phyloP scores from a whole-genome alignment of 2,888 invertebrate genomes.

The Agrochola macilenta region DNA sequence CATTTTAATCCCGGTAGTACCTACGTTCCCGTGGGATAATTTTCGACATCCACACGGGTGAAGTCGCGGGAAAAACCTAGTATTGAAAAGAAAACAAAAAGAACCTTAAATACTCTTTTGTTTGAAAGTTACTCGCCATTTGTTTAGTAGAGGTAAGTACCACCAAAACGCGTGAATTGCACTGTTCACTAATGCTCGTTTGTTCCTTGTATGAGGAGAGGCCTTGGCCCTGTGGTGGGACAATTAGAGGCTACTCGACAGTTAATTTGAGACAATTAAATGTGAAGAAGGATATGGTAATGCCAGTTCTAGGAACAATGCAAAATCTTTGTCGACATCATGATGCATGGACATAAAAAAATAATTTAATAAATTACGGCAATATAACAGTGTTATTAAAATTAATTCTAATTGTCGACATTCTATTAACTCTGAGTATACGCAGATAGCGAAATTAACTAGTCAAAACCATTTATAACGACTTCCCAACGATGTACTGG shows the following conservation, averaged over 20 bases:
- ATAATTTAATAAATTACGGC: slow-evolving; percentile 14
- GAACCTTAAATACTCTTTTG: neutral
- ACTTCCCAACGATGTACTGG: too few species aligned
- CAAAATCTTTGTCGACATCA: neutral
- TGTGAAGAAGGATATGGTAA: neutral
- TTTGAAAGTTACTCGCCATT: too few species aligned
- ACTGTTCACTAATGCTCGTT: neutral
- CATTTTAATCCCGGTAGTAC: too few species aligned
- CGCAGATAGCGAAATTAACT: neutral
- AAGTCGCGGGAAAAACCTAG: too few species aligned
- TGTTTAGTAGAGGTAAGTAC: neutral
- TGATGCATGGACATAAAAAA: neutral
- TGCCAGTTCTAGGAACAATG: neutral
- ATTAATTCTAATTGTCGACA: neutral
- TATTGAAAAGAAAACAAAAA: too few species aligned
- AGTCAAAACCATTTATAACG: too few species aligned
- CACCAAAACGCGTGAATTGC: too few species aligned
- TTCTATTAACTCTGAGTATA: neutral
- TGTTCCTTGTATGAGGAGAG: neutral
- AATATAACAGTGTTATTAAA: slow-evolving; percentile 14
- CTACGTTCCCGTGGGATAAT: too few species aligned
- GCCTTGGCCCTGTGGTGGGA: neutral
- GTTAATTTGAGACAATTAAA: neutral
- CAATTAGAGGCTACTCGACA: neutral
- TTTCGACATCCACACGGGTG: too few species aligned